phyloP scores from a whole-genome alignment of 2,113 vertebrate species.

The Ictalurus punctatus region DNA sequence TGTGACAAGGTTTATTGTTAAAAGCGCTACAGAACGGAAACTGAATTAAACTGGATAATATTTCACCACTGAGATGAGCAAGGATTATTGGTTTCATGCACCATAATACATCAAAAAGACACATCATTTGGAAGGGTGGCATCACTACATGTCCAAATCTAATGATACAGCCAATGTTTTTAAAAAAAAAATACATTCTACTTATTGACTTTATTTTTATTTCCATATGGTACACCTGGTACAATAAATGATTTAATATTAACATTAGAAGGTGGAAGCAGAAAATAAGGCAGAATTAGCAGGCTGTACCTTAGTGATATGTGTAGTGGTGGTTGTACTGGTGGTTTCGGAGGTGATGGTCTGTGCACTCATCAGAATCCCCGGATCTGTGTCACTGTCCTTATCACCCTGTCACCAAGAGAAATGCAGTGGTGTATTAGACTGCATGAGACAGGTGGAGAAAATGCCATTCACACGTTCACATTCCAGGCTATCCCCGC shows the following conservation, averaged over 20 bases:
- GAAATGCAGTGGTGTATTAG: not conserved
- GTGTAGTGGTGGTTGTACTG: conserved; percentile 90
- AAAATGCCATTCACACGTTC: not conserved
- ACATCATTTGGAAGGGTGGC: not conserved
- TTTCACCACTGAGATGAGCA: not conserved
- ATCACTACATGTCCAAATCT: not conserved
- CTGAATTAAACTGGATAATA: not conserved
- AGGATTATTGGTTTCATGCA: not conserved
- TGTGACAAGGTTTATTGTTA: not conserved
- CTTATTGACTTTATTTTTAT: not conserved
- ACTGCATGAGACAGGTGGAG: not conserved
- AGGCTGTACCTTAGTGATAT: conserved; percentile 77
- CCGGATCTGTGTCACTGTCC: conserved; percentile 76
- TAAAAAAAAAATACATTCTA: not conserved
- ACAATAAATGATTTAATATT: not conserved
- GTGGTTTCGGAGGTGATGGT: conserved; percentile 92
- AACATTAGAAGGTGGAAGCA: not conserved
- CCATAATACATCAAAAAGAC: conserved; percentile 1
- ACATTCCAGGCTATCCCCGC: not conserved
- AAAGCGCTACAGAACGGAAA: not conserved
- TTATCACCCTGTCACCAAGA: conserved; percentile 66
- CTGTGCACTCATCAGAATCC: conserved; percentile 88
- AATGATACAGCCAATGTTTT: not conserved
- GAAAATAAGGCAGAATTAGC: not conserved
- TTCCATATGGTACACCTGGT: not conserved